Conservation (phyloP, 37 sponge, comb jelly and placozoan species). For the Chondrosia reniformis region DNA sequence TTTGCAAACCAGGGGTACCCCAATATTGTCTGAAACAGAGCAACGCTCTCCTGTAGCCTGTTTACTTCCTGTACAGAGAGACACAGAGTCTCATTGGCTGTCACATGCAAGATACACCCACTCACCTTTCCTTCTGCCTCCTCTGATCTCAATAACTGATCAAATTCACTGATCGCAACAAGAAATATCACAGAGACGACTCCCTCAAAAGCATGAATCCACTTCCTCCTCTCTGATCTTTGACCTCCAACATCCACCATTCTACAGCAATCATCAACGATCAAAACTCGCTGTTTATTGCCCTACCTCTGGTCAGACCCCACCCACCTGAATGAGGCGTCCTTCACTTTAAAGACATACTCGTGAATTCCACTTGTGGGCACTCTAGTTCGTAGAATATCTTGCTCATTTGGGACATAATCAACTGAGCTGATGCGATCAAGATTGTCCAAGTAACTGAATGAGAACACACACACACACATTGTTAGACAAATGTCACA, state of each 20-base stretch:
- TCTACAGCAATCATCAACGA: slow-evolving; percentile 25
- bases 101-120: no score
- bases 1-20: slow-evolving; percentile 89
- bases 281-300: background rate
- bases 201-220: slow-evolving; percentile 97
- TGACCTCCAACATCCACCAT: slow-evolving; percentile 99
- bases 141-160: slow-evolving; percentile 49
- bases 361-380: slow-evolving; percentile 93
- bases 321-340: slow-evolving; percentile 66
- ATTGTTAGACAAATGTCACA: no score
- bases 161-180: slow-evolving; percentile 83
- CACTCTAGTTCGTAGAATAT: slow-evolving; percentile 87
- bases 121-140: slow-evolving; percentile 47
- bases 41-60: slow-evolving; percentile 88
- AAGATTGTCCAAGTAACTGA: slow-evolving; percentile 88
- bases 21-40: slow-evolving; percentile 82
- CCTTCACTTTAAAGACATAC: slow-evolving; percentile 83
- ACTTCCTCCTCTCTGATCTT: slow-evolving; percentile 93
- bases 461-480: background rate
- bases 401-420: slow-evolving; percentile 80
- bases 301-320: background rate
- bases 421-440: slow-evolving; percentile 54
- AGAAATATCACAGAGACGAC: slow-evolving; percentile 91
- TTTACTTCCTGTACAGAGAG: no score
- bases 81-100: no score